Conservation (phyloP, 2,113 vertebrate genomes). For the Phodopus roborovskii region DNA sequence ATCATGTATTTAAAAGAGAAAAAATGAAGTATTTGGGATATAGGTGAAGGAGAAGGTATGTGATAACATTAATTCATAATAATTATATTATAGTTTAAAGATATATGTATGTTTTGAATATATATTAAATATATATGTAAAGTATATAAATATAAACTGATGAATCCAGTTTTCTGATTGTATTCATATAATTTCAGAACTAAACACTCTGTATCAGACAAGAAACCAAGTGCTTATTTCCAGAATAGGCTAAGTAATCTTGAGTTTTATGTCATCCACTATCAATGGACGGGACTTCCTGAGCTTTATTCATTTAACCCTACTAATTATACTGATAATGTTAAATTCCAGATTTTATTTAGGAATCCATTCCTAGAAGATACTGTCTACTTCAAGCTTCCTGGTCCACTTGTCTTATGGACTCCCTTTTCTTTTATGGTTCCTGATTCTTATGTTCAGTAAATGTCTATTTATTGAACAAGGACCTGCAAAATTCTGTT, state of each 20-base stretch:
- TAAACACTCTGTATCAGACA: neutral
- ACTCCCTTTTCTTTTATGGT: fast-evolving
- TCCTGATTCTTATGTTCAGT: neutral
- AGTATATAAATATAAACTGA: neutral
- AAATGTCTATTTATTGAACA: neutral
- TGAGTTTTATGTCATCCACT: neutral
- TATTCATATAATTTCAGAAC: neutral
- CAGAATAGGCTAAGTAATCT: neutral
- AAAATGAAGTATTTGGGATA: neutral
- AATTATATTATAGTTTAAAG: neutral
- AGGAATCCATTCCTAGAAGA: neutral
- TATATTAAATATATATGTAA: neutral
- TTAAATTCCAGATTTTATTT: neutral
- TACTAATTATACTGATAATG: neutral
- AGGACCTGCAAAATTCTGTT: neutral
- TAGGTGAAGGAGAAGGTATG: neutral
- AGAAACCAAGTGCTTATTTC: neutral
- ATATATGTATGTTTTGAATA: neutral
- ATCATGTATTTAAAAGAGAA: neutral
- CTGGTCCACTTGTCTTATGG: neutral
- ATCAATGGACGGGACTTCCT: neutral
- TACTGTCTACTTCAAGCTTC: neutral
- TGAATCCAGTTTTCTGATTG: neutral
- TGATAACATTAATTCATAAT: neutral
- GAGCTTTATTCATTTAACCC: neutral